Evolutionary conservation across 2,797 vertebrate species (phyloP).

Genomic region (Betta splendens): DNA sequence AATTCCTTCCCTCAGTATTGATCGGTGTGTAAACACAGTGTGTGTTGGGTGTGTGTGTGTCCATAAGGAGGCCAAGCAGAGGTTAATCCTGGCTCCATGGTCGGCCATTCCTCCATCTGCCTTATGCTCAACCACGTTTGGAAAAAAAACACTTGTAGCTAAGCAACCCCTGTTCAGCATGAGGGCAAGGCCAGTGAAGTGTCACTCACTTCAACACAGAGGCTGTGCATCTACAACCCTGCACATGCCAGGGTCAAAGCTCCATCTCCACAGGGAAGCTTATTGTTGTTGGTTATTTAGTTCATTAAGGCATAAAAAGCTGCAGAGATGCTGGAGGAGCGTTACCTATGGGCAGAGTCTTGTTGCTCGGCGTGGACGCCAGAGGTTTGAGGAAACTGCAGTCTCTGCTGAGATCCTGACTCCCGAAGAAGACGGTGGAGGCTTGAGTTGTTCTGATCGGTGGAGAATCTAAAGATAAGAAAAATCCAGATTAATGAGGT

Average conservation of each 20-base stretch:
- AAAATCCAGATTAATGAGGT: background rate
- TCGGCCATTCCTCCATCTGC: conserved; percentile 46
- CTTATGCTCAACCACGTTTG: conserved; percentile 22
- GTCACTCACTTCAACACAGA: conserved; percentile 3
- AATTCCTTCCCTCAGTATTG: conserved; percentile 68
- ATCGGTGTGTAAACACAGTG: conserved; percentile 43
- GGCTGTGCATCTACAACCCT: conserved; percentile 8
- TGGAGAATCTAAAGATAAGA: conserved; percentile 85
- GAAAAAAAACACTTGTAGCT: conserved; percentile 43
- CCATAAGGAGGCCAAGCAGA: conserved; percentile 30
- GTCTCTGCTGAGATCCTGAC: conserved; percentile 86
- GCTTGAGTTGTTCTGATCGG: conserved; percentile 82
- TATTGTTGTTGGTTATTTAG: too few species aligned
- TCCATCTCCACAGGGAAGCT: background rate
- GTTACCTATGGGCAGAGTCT: conserved; percentile 89
- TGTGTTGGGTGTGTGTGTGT: conserved; percentile 31
- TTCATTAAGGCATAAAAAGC: background rate
- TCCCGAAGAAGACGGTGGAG: conserved; percentile 86
- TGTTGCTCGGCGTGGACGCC: conserved; percentile 86
- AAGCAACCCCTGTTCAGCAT: conserved; percentile 52
- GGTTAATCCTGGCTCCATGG: conserved; percentile 63
- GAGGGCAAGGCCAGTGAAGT: conserved; percentile 22
- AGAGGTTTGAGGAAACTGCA: conserved; percentile 90
- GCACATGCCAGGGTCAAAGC: conserved; percentile 1
- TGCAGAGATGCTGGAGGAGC: background rate